Conservation (phyloP, 1,140 invertebrate genomes). For the Zaprionus taronus region DNA sequence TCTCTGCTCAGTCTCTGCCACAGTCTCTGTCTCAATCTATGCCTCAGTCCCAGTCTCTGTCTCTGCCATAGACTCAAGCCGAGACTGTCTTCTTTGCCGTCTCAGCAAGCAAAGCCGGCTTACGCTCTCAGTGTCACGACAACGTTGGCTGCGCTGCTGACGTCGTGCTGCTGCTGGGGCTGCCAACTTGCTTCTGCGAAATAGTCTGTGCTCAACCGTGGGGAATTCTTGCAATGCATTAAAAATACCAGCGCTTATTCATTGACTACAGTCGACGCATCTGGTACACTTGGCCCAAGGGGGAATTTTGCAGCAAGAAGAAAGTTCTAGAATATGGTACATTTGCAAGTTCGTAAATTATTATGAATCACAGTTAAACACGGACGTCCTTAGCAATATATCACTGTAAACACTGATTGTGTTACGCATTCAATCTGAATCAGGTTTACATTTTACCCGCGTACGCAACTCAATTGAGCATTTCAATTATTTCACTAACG, state of each 20-base stretch:
- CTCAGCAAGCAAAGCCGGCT: constrained; percentile 54
- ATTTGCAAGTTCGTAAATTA: background rate
- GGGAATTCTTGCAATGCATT: constrained; percentile 62
- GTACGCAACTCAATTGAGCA: background rate
- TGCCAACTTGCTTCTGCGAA: constrained; percentile 54
- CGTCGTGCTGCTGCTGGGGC: constrained; percentile 22
- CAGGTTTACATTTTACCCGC: background rate
- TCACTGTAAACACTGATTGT: too few species aligned
- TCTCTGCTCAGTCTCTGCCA: constrained; percentile 18
- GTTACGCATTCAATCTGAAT: too few species aligned
- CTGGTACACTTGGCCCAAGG: constrained; percentile 11
- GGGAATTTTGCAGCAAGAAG: background rate
- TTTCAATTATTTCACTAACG: constrained; percentile 26
- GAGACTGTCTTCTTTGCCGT: constrained; percentile 12
- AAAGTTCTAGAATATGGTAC: background rate
- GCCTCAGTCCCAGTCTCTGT: constrained; percentile 30
- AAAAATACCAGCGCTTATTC: constrained; percentile 50
- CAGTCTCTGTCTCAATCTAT: constrained; percentile 23
- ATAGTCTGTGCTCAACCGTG: constrained; percentile 42
- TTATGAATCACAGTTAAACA: too few species aligned
- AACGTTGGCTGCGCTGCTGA: constrained; percentile 31
- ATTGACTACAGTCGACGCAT: constrained; percentile 42
- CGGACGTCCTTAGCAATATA: too few species aligned
- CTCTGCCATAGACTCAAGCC: constrained; percentile 37
- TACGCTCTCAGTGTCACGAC: constrained; percentile 33